Percentiles rank a stretch among this genome's conserved stretches.
phyloP scores from a whole-genome alignment of 2,888 invertebrate species.

The Mythimna loreyi region DNA sequence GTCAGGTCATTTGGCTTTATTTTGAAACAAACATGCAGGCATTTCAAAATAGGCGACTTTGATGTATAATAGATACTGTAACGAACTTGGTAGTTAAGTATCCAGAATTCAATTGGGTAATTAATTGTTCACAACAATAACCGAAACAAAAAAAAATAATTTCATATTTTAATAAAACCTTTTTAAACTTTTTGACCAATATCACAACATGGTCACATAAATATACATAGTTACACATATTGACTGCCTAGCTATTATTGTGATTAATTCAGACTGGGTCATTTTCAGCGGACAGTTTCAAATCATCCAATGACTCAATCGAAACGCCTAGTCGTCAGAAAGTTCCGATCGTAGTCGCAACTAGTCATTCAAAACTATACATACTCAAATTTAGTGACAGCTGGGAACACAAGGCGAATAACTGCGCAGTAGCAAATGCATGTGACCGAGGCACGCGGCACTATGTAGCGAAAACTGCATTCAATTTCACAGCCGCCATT shows the following conservation, averaged over 20 bases:
- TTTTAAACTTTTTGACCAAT: background rate
- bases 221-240: background rate
- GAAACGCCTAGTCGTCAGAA: background rate
- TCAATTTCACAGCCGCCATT: too few species aligned
- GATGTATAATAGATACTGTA: background rate
- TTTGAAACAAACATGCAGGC: background rate
- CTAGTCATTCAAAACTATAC: background rate
- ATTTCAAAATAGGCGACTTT: background rate
- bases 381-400: too few species aligned
- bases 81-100: background rate
- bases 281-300: background rate
- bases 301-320: background rate
- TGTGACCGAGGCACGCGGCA: background rate
- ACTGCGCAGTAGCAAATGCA: background rate
- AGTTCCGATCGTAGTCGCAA: background rate
- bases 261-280: background rate
- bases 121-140: background rate
- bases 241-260: background rate
- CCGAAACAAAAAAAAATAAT: background rate
- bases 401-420: background rate
- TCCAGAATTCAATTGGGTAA: background rate
- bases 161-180: background rate
- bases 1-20: background rate
- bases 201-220: background rate
- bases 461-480: too few species aligned